Conservation (phyloP, 37 sponge, comb jelly and placozoan species). For the Aplysina aerophoba region DNA sequence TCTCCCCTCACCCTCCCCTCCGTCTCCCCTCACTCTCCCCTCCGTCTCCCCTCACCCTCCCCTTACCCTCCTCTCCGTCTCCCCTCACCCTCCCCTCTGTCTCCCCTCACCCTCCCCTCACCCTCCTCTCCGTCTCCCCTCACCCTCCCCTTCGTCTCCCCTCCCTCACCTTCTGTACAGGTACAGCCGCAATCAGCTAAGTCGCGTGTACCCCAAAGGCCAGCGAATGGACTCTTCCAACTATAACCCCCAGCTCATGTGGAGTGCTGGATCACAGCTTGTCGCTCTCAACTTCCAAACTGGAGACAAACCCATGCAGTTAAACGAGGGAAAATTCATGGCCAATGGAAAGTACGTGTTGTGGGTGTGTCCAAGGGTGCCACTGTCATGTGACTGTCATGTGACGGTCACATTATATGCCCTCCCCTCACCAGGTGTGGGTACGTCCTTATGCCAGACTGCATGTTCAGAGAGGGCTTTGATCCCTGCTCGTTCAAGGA, state of each 20-base stretch:
- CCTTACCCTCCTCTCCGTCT: too few species aligned
- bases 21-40: too few species aligned
- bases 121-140: not conserved
- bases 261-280: constrained; percentile 94
- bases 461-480: constrained; percentile 81
- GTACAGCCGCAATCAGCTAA: constrained; percentile 75
- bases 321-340: constrained; percentile 94
- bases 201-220: constrained; percentile 95
- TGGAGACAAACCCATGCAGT: constrained; percentile 95
- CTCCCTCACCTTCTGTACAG: not conserved
- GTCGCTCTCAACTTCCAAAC: constrained; percentile 99
- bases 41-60: too few species aligned
- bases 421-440: constrained; percentile 65
- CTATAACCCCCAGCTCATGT: constrained; percentile 91
- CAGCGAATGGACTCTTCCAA: constrained; percentile 93
- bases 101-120: too few species aligned
- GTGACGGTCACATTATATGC: not conserved
- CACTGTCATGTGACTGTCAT: not conserved
- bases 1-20: too few species aligned
- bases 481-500: constrained; percentile 74
- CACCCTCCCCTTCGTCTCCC: not conserved
- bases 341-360: constrained; percentile 76
- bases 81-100: too few species aligned
- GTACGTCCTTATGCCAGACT: constrained; percentile 93
- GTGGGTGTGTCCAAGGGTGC: constrained; percentile 15